phyloP scores from a whole-genome alignment of 1,140 invertebrate genomes.

The Heliconius himera region DNA sequence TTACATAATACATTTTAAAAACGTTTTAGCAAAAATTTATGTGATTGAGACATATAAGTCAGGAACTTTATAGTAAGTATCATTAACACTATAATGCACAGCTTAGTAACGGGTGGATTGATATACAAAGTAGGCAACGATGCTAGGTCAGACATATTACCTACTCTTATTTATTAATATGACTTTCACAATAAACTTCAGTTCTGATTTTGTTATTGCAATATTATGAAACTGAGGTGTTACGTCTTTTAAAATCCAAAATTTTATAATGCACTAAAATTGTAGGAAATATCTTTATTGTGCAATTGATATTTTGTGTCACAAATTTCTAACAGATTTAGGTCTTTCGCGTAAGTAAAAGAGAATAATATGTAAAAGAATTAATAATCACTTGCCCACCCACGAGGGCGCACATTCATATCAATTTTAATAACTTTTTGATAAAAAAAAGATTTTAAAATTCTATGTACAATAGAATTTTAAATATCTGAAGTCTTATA shows the following conservation, averaged over 20 bases:
- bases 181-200: constrained; percentile 26
- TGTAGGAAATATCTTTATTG: background rate
- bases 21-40: background rate
- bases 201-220: background rate
- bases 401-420: too few species aligned
- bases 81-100: constrained; percentile 27
- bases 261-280: background rate
- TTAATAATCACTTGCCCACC: too few species aligned
- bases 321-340: too few species aligned
- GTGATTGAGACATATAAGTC: background rate
- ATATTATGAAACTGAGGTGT: background rate
- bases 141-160: constrained; percentile 35
- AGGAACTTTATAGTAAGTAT: constrained; percentile 17
- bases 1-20: background rate
- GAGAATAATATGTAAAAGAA: too few species aligned
- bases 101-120: constrained; percentile 32
- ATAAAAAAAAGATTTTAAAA: too few species aligned
- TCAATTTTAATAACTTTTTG: too few species aligned
- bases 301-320: background rate
- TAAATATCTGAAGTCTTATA: too few species aligned
- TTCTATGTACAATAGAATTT: too few species aligned
- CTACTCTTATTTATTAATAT: constrained; percentile 35
- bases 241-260: background rate
- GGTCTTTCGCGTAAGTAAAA: background rate
- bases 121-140: constrained; percentile 35